Conservation (phyloP, 2,888 invertebrate species). For the Pedicia rivosa region DNA sequence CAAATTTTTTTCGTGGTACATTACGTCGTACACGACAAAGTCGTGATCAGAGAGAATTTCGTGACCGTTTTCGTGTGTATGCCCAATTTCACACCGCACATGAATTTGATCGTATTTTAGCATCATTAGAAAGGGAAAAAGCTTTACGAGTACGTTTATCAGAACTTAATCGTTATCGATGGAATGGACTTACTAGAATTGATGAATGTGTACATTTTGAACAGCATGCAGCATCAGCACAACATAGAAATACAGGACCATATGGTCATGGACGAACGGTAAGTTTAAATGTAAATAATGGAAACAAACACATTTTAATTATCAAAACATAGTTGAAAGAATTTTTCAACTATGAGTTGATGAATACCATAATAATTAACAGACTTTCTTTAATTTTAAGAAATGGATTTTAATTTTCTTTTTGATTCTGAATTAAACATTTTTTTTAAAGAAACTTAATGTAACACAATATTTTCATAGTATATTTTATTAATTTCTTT, state of each 20-base stretch:
- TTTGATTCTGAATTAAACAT: background rate
- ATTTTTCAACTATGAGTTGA: too few relatives aligned
- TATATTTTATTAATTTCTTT: too few relatives aligned
- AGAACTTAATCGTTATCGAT: slow-evolving; percentile 69
- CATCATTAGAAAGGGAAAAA: slow-evolving; percentile 66
- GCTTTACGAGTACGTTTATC: slow-evolving; percentile 68
- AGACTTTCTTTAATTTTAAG: too few relatives aligned
- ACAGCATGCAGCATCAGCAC: slow-evolving; percentile 49
- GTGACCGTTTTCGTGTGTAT: slow-evolving; percentile 70
- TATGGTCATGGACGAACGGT: slow-evolving; percentile 31
- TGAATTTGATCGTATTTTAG: slow-evolving; percentile 67
- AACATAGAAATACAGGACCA: slow-evolving; percentile 34
- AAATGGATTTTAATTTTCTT: background rate
- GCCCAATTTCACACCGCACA: slow-evolving; percentile 77
- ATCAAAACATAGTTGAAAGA: too few relatives aligned
- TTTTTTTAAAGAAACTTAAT: background rate
- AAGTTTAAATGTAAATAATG: too few relatives aligned
- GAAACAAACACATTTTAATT: too few relatives aligned
- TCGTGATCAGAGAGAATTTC: slow-evolving; percentile 41
- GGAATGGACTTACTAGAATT: slow-evolving; percentile 67
- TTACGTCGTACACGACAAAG: slow-evolving; percentile 29
- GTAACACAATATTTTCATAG: background rate
- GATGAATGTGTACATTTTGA: slow-evolving; percentile 83
- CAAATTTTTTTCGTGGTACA: slow-evolving; percentile 59
- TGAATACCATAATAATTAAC: too few relatives aligned